A percentile compares a stretch with the other conserved stretches of the same genome.
These are phyloP conservation scores for Glaucopsyche alexis DNA, from an alignment of 2,888 invertebrate genomes.

Conservation along the genomic window DNA sequence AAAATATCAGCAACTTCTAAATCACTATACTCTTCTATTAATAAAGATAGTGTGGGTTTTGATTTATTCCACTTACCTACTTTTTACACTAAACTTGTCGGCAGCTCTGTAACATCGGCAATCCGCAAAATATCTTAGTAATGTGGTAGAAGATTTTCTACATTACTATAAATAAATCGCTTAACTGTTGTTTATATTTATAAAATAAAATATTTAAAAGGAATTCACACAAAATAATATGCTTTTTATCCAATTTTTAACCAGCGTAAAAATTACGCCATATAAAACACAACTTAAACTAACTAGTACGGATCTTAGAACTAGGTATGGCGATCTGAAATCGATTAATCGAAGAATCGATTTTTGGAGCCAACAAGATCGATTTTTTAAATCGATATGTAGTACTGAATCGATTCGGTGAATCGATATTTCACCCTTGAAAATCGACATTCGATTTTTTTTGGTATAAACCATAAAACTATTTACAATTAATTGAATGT, in stretches of 20 bases:
- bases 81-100: not conserved
- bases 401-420: no score
- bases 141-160: not conserved
- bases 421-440: no score
- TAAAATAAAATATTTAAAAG: not conserved
- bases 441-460: no score
- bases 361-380: no score
- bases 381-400: no score
- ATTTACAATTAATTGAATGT: no score
- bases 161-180: not conserved
- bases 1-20: not conserved
- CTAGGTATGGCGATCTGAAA: no score
- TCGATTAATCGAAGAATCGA: no score
- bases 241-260: not conserved
- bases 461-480: no score
- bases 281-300: not conserved
- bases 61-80: not conserved
- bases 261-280: conserved; percentile 16
- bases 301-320: conserved; percentile 6
- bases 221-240: not conserved
- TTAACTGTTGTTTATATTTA: not conserved
- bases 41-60: not conserved
- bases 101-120: not conserved
- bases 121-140: not conserved
- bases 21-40: not conserved